phyloP scores from a whole-genome alignment of 2,113 vertebrate species.

The Lagopus muta region DNA sequence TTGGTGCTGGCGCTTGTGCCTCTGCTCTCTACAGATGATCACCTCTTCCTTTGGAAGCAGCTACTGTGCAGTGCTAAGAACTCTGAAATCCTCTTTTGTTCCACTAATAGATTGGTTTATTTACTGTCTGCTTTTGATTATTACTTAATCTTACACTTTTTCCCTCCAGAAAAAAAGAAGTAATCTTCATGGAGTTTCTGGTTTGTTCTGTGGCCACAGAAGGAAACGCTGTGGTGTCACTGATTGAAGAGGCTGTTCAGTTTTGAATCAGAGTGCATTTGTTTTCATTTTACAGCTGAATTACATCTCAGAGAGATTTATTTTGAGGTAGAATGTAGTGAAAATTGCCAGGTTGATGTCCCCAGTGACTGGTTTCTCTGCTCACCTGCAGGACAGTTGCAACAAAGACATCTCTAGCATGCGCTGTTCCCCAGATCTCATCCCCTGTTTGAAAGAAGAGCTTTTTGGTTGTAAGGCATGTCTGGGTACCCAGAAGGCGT shows the following conservation, averaged over 20 bases:
- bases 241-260: background rate
- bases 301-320: background rate
- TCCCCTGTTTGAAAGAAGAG: background rate
- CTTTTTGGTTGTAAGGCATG: background rate
- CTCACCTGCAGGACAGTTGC: background rate
- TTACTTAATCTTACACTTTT: conserved; percentile 41
- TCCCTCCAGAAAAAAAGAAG: conserved; percentile 21
- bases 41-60: background rate
- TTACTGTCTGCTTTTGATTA: conserved; percentile 46
- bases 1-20: background rate
- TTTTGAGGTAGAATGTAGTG: background rate
- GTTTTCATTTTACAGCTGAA: background rate
- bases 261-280: background rate
- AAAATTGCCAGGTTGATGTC: background rate
- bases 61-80: background rate
- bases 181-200: background rate
- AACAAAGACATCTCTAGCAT: background rate
- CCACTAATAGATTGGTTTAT: conserved; percentile 33
- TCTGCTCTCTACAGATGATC: background rate
- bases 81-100: conserved; percentile 6
- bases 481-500: background rate
- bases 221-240: background rate
- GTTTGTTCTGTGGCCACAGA: background rate
- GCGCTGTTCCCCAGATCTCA: background rate
- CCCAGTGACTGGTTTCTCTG: background rate